Conservation (phyloP, 2,888 invertebrate genomes). For the Chaitophorus viminalis region DNA sequence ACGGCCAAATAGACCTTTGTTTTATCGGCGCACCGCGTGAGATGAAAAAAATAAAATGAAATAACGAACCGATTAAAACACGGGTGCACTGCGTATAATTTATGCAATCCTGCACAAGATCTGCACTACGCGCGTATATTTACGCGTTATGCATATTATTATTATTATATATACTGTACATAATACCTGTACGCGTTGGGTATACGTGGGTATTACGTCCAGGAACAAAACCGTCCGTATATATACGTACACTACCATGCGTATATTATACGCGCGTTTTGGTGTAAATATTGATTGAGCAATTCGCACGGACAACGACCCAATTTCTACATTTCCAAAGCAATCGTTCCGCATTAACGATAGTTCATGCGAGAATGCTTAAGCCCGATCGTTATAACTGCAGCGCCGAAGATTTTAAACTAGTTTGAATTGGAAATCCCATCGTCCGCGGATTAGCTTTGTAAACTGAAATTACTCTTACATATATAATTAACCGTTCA, state of each 20-base stretch:
- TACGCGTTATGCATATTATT: no score
- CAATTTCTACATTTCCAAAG: neutral
- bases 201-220: neutral
- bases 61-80: no score
- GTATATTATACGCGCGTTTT: no score
- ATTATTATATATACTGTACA: neutral
- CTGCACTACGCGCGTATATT: no score
- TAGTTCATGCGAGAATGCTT: neutral
- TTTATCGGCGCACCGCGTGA: no score
- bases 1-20: no score
- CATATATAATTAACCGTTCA: neutral
- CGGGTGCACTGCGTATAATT: no score
- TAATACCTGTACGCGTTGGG: neutral
- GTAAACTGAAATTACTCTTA: conserved; percentile 2
- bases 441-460: neutral
- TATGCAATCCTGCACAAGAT: no score
- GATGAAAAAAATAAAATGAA: no score
- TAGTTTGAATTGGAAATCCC: conserved; percentile 15
- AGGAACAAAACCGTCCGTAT: neutral
- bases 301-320: neutral
- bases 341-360: neutral
- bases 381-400: neutral
- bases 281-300: neutral
- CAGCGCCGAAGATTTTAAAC: neutral
- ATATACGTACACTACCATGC: no score